phyloP scores from a whole-genome alignment of 2,888 invertebrate genomes.

The Andrena praecox region DNA sequence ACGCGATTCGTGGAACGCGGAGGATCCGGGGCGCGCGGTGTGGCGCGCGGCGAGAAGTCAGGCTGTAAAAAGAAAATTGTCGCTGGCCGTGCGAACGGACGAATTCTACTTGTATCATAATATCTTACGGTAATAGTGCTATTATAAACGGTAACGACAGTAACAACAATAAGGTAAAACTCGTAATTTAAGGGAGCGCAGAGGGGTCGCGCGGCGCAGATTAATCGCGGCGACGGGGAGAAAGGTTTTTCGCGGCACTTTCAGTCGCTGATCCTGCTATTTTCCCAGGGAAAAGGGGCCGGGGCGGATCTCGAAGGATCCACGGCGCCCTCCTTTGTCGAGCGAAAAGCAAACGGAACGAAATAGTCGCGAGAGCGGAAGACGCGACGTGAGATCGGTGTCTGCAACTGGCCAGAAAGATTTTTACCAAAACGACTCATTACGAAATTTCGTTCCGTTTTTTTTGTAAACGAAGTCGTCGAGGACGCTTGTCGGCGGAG shows the following conservation, averaged over 20 bases:
- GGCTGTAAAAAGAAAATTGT: constrained; percentile 63
- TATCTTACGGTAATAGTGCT: constrained; percentile 69
- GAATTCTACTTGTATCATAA: constrained; percentile 78
- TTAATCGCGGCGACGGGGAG: constrained; percentile 6
- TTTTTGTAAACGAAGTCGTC: constrained; percentile 57
- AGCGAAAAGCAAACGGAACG: not conserved
- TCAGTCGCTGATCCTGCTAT: constrained; percentile 35
- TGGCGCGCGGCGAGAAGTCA: constrained; percentile 26
- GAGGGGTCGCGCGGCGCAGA: constrained; percentile 18
- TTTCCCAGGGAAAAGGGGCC: not conserved
- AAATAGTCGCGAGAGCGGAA: not conserved
- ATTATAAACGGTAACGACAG: constrained; percentile 73
- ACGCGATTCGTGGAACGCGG: constrained; percentile 16
- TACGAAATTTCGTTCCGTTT: constrained; percentile 62
- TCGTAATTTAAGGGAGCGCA: constrained; percentile 64
- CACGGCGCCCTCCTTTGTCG: not conserved
- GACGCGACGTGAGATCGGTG: constrained; percentile 18
- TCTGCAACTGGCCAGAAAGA: constrained; percentile 63
- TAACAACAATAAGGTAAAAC: constrained; percentile 71
- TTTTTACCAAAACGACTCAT: constrained; percentile 78
- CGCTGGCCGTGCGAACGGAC: constrained; percentile 64
- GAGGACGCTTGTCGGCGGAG: constrained; percentile 22
- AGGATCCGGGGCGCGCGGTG: constrained; percentile 21
- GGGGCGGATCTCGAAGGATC: not conserved
- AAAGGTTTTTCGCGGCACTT: constrained; percentile 33